Conservation (phyloP, 1,140 invertebrate genomes). For the Eriocheir sinensis region DNA sequence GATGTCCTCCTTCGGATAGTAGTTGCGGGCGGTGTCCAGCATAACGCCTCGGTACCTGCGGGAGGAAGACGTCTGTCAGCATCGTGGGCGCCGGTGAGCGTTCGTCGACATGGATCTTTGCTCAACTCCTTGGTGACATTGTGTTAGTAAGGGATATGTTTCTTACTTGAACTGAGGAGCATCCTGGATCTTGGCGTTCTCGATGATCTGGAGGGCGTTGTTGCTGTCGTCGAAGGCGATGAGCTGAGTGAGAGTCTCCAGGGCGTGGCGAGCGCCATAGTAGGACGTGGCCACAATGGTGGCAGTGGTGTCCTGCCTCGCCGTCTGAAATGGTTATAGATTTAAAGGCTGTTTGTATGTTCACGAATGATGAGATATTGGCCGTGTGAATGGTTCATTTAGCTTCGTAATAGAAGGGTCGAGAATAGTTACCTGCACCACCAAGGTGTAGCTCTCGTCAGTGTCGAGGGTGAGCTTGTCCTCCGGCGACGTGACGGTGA, state of each 20-base stretch:
- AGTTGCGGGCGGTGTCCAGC: constrained; percentile 81
- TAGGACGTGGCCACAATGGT: constrained; percentile 79
- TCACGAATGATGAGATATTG: too few relatives aligned
- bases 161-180: constrained; percentile 58
- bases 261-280: constrained; percentile 80
- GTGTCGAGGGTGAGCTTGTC: constrained; percentile 62
- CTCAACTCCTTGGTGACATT: not conserved
- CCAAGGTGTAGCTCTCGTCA: constrained; percentile 66
- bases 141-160: not conserved
- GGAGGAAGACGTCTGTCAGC: constrained; percentile 6
- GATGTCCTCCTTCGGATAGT: constrained; percentile 86
- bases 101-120: not conserved
- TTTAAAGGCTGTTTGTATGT: not conserved
- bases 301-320: constrained; percentile 40
- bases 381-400: not conserved
- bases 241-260: constrained; percentile 80
- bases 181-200: constrained; percentile 41
- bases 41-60: constrained; percentile 73
- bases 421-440: constrained; percentile 42
- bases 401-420: not conserved
- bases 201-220: constrained; percentile 54
- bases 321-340: constrained; percentile 32
- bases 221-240: constrained; percentile 78
- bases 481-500: constrained; percentile 53
- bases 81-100: not conserved